phyloP scores from a whole-genome alignment of 1,140 invertebrate genomes.

The Lanistes nyassanus region DNA sequence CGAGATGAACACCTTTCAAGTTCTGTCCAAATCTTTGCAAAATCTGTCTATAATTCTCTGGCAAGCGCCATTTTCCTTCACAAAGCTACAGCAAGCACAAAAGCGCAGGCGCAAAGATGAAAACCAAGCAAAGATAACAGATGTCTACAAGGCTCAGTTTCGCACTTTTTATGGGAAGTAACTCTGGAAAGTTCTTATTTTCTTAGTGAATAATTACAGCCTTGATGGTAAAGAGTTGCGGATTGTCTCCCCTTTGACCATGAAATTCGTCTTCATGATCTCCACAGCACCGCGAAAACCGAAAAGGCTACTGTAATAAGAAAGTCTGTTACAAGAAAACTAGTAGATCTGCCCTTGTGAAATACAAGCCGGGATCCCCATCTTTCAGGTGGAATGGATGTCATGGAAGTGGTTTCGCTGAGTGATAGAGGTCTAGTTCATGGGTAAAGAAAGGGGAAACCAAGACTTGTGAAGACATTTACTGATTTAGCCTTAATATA shows the following conservation, averaged over 20 bases:
- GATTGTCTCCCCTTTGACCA: conserved; percentile 17
- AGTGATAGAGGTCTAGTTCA: no score
- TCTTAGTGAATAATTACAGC: background rate
- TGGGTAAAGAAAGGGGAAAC: no score
- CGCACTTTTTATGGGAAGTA: conserved; percentile 19
- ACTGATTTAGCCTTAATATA: no score
- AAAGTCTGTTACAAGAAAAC: no score
- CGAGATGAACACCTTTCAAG: background rate
- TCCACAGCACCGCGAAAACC: background rate
- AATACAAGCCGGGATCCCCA: no score
- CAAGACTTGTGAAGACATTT: no score
- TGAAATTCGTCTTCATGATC: background rate
- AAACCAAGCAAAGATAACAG: conserved; percentile 5
- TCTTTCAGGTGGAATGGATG: no score
- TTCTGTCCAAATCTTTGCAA: conserved; percentile 6
- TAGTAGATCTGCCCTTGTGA: no score
- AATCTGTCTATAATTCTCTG: conserved; percentile 1
- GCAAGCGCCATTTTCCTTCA: conserved; percentile 31
- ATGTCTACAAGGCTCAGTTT: conserved; percentile 13
- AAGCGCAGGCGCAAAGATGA: conserved; percentile 28
- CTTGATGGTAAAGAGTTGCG: no score
- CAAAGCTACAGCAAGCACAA: conserved; percentile 12
- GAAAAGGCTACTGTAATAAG: no score
- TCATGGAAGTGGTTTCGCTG: no score
- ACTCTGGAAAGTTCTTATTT: background rate